A percentile compares a stretch with the other conserved stretches of the same genome.
Evolutionary conservation across 2,113 vertebrate species (phyloP).

Genomic region (Salvelinus namaycush): DNA sequence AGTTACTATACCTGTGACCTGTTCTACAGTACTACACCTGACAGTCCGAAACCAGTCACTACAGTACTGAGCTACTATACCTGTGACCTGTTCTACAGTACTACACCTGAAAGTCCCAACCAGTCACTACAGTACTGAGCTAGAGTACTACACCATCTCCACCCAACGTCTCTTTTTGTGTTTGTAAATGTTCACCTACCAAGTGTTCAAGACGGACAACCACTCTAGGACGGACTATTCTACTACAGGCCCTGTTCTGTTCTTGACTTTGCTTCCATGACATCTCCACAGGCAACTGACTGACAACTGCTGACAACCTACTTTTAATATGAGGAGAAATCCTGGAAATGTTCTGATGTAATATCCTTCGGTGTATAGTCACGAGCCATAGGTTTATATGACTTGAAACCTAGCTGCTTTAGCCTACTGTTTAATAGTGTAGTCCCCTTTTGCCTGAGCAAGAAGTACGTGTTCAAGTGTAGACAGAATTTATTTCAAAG

Average conservation of each 20-base stretch:
- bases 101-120: not conserved
- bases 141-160: not conserved
- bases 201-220: slow-evolving; percentile 40
- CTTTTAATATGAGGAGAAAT: not conserved
- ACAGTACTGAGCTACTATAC: no score
- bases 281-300: not conserved
- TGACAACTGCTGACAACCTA: not conserved
- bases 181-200: slow-evolving; percentile 8
- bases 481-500: slow-evolving; percentile 2
- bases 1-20: no score
- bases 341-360: not conserved
- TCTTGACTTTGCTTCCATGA: no score
- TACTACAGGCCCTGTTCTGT: not conserved
- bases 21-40: not conserved
- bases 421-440: not conserved
- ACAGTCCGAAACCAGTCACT: not conserved
- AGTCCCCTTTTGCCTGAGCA: slow-evolving; percentile 1
- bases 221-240: slow-evolving; percentile 5
- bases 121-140: not conserved
- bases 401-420: not conserved
- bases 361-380: not conserved
- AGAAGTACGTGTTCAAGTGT: not conserved
- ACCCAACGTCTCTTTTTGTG: slow-evolving; percentile 1
- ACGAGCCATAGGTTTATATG: slow-evolving; percentile 1
- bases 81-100: not conserved